Evolutionary conservation across 53 echinoderm and acorn worm genomes (phyloP).

Genomic region (Echinarachnius parma): DNA sequence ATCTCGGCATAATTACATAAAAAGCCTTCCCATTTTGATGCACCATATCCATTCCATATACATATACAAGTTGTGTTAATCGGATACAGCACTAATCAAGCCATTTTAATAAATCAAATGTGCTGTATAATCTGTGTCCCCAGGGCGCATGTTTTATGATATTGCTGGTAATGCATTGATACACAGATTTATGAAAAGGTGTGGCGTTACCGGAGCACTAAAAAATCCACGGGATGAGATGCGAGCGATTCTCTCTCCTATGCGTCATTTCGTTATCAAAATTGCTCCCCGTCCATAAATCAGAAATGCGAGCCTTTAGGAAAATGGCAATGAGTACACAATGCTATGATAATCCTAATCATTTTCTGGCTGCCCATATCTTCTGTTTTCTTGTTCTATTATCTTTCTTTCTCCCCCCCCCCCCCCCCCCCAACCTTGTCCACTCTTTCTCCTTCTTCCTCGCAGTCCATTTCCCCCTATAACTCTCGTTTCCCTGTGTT

Average conservation of each 20-base stretch:
- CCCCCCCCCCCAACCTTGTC: not conserved
- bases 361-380: constrained; percentile 41
- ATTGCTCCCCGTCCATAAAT: constrained; percentile 43
- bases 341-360: constrained; percentile 20
- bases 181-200: too few species aligned
- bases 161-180: too few species aligned
- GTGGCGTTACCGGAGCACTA: constrained; percentile 36
- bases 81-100: constrained; percentile 36
- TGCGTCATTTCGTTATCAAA: constrained; percentile 49
- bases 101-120: constrained; percentile 43
- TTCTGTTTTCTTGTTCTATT: not conserved
- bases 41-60: too few species aligned
- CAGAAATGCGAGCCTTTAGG: constrained; percentile 32
- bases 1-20: too few species aligned
- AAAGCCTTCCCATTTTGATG: too few species aligned
- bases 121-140: constrained; percentile 37
- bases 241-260: too few species aligned
- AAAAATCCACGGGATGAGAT: too few species aligned
- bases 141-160: not conserved
- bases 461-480: constrained; percentile 13
- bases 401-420: not conserved
- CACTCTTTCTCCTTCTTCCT: too few species aligned
- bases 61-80: too few species aligned
- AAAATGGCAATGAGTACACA: constrained; percentile 14
- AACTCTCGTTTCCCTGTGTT: constrained; percentile 1